A percentile compares a stretch with the other conserved stretches of the same genome.
Conservation (phyloP, 2,888 invertebrate genomes). For the Caenorhabditis uteleia region DNA sequence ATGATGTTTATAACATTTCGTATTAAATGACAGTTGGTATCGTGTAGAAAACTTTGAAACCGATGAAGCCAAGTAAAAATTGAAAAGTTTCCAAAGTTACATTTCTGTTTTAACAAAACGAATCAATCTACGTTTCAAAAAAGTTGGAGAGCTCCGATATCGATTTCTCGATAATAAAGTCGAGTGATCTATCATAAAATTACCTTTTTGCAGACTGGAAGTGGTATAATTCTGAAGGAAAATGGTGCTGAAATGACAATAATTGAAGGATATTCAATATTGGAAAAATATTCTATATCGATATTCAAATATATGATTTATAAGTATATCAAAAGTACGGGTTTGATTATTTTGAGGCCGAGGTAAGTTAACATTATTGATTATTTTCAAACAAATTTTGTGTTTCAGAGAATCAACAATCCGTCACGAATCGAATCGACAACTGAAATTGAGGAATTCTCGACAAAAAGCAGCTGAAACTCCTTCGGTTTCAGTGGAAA, state of each 20-base stretch:
- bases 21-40: no score
- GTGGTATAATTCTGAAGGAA: slow-evolving; percentile 19
- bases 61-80: no score
- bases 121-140: no score
- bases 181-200: neutral
- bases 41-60: no score
- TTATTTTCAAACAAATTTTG: neutral
- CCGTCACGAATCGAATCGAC: neutral
- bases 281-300: slow-evolving; percentile 18
- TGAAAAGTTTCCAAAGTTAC: no score
- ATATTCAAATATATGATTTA: slow-evolving; percentile 35
- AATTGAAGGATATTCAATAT: slow-evolving; percentile 27
- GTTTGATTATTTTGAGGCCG: slow-evolving; percentile 46
- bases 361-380: slow-evolving; percentile 13
- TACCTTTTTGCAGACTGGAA: slow-evolving; percentile 28
- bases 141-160: no score
- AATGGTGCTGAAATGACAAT: slow-evolving; percentile 21
- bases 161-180: no score
- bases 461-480: neutral
- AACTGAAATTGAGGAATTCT: neutral
- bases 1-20: no score
- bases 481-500: no score
- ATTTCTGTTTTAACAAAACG: no score
- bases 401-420: slow-evolving; percentile 19
- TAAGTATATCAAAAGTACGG: slow-evolving; percentile 33